phyloP scores from a whole-genome alignment of 1,140 invertebrate genomes.

The Drosophila eugracilis region DNA sequence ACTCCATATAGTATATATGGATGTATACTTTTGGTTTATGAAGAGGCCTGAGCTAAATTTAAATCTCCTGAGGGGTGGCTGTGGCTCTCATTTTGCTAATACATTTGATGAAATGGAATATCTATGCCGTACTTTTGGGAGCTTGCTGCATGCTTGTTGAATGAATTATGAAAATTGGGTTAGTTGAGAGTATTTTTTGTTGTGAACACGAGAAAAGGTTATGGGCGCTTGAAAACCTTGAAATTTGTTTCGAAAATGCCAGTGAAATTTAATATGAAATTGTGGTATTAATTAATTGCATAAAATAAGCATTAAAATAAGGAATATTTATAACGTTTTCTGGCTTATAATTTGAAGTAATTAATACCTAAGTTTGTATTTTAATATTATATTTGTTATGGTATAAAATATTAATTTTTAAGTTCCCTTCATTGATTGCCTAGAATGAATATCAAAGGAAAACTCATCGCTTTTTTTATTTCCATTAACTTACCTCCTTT shows the following conservation, averaged over 20 bases:
- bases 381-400: too few species aligned
- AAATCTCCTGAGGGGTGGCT: conserved; percentile 36
- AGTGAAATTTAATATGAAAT: not conserved
- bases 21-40: conserved; percentile 7
- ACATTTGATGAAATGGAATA: conserved; percentile 46
- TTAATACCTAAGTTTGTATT: too few species aligned
- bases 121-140: conserved; percentile 37
- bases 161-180: conserved; percentile 44
- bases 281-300: too few species aligned
- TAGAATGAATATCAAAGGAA: not conserved
- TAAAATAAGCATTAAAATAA: too few species aligned
- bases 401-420: too few species aligned
- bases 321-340: too few species aligned
- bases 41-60: conserved; percentile 35
- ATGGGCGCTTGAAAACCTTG: not conserved
- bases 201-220: conserved; percentile 9
- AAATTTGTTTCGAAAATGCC: not conserved
- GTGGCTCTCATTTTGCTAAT: conserved; percentile 29
- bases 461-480: not conserved
- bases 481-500: conserved; percentile 56
- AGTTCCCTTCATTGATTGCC: not conserved
- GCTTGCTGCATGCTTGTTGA: conserved; percentile 16
- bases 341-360: too few species aligned
- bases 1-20: not conserved
- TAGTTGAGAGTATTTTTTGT: conserved; percentile 5